phyloP scores from a whole-genome alignment of 2,113 vertebrate genomes.

The Synodontis membranacea region DNA sequence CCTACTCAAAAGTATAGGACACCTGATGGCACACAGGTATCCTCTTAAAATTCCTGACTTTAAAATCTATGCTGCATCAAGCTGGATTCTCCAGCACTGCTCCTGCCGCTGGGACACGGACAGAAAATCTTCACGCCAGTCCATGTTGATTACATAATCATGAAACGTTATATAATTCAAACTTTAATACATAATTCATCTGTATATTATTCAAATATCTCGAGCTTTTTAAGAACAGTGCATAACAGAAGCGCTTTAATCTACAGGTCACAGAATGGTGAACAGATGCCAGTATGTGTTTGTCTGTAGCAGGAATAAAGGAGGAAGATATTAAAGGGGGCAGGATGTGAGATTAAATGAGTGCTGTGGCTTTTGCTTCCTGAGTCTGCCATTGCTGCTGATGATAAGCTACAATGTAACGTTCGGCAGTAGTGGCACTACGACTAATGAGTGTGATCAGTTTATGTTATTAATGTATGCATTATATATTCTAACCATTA shows the following conservation, averaged over 20 bases:
- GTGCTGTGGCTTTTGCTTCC: conserved; percentile 11
- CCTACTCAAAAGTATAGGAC: conserved; percentile 19
- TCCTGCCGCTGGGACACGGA: conserved; percentile 27
- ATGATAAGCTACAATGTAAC: background rate
- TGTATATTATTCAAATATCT: conserved; percentile 42
- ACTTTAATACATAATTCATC: conserved; percentile 46
- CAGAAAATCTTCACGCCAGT: conserved; percentile 25
- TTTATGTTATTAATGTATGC: background rate
- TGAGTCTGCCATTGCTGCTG: background rate
- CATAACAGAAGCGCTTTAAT: conserved; percentile 33
- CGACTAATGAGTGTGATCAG: background rate
- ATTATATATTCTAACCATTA: background rate
- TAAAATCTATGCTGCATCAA: conserved; percentile 57
- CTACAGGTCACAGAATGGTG: conserved; percentile 25
- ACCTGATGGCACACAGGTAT: background rate
- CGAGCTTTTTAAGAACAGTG: conserved; percentile 44
- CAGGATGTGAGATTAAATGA: conserved; percentile 30
- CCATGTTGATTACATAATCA: conserved; percentile 50
- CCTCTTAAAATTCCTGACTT: conserved; percentile 46
- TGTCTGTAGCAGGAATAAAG: conserved; percentile 15
- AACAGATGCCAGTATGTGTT: conserved; percentile 32
- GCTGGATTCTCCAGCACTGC: conserved; percentile 48
- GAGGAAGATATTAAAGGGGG: background rate
- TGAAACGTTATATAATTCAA: conserved; percentile 53
- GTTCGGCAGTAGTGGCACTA: background rate